phyloP scores from a whole-genome alignment of 2,888 invertebrate genomes.

The Pammene aurita region DNA sequence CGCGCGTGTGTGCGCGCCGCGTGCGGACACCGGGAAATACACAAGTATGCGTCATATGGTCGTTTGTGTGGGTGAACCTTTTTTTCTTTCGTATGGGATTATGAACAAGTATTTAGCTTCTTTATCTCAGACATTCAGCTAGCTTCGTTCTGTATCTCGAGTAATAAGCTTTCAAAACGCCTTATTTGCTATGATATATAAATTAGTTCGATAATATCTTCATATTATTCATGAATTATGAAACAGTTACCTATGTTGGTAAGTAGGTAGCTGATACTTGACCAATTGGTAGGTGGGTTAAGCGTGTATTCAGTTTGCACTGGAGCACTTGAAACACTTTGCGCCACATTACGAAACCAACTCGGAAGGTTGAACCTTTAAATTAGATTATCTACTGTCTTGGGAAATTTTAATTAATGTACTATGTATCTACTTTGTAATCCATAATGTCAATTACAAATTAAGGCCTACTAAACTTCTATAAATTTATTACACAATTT shows the following conservation, averaged over 20 bases:
- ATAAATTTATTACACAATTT: too few relatives aligned
- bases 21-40: conserved; percentile 59
- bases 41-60: conserved; percentile 48
- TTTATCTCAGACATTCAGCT: conserved; percentile 53
- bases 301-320: conserved; percentile 26
- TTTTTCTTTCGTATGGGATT: conserved; percentile 74
- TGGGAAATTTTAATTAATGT: conserved; percentile 5
- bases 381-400: conserved; percentile 35
- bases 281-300: conserved; percentile 10
- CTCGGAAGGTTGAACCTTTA: conserved; percentile 33
- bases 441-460: not conserved
- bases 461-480: not conserved
- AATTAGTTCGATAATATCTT: conserved; percentile 23
- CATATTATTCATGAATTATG: conserved; percentile 35
- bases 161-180: conserved; percentile 36
- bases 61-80: conserved; percentile 68
- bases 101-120: conserved; percentile 67
- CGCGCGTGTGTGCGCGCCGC: conserved; percentile 60
- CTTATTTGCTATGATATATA: conserved; percentile 22
- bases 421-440: conserved; percentile 4
- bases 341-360: conserved; percentile 39
- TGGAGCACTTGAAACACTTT: conserved; percentile 32
- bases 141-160: conserved; percentile 37
- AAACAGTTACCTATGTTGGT: conserved; percentile 30
- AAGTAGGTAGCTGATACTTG: too few relatives aligned